These are phyloP conservation scores for Neostethus bicornis DNA, from an alignment of 2,797 vertebrate genomes.

Conservation along the genomic window DNA sequence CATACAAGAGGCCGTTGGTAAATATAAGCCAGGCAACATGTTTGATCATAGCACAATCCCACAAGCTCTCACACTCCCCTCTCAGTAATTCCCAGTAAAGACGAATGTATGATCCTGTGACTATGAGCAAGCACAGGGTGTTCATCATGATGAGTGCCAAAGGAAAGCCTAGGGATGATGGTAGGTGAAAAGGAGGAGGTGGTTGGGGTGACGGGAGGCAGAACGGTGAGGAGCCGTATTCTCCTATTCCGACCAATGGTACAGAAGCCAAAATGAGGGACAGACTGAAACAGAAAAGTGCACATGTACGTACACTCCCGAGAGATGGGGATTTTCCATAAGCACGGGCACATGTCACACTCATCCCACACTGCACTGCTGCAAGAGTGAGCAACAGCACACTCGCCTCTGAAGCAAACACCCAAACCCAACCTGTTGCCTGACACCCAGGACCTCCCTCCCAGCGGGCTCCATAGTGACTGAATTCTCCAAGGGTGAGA, in stretches of 20 bases:
- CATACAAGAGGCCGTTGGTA: slow-evolving; percentile 92
- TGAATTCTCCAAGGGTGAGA: slow-evolving; percentile 89
- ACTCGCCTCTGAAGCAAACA: slow-evolving; percentile 89
- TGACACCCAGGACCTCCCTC: slow-evolving; percentile 87
- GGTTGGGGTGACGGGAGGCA: slow-evolving; percentile 89
- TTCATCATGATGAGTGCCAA: slow-evolving; percentile 92
- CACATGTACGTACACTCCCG: slow-evolving; percentile 81
- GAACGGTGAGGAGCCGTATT: slow-evolving; percentile 90
- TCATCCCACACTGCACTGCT: slow-evolving; percentile 88
- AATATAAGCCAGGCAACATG: slow-evolving; percentile 96
- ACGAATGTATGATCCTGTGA: slow-evolving; percentile 89
- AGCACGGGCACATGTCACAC: slow-evolving; percentile 83
- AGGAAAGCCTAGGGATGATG: slow-evolving; percentile 85
- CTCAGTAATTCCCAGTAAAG: slow-evolving; percentile 91
- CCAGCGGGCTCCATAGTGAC: slow-evolving; percentile 87
- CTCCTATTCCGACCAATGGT: slow-evolving; percentile 86
- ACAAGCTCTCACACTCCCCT: slow-evolving; percentile 86
- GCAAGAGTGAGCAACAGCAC: slow-evolving; percentile 90
- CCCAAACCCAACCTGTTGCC: slow-evolving; percentile 89
- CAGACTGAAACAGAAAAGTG: slow-evolving; percentile 84
- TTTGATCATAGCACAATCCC: slow-evolving; percentile 94
- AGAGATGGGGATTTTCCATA: slow-evolving; percentile 84
- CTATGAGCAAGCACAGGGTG: slow-evolving; percentile 90
- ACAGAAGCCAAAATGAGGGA: slow-evolving; percentile 83
- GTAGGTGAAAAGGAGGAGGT: slow-evolving; percentile 80